Conservation (phyloP, 2,888 invertebrate genomes). For the Blastobasis lacticolella region DNA sequence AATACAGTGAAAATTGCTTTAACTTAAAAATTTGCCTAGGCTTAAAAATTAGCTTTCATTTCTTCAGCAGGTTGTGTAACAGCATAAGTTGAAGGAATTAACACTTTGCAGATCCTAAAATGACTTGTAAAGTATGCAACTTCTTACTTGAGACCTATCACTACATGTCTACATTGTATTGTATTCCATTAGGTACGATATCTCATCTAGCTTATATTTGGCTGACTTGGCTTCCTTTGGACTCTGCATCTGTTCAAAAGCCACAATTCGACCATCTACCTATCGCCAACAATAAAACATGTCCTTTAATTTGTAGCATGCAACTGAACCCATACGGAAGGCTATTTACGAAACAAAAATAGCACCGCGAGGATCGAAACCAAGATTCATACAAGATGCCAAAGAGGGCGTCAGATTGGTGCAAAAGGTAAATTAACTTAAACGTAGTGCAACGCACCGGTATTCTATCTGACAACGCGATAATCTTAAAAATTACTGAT, state of each 20-base stretch:
- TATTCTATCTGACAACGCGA: background rate
- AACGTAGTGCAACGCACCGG: background rate
- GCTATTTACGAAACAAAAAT: slow-evolving; percentile 46
- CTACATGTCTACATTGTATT: too few species aligned
- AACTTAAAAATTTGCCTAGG: too few species aligned
- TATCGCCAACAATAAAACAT: too few species aligned
- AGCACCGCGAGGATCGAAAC: slow-evolving; percentile 55
- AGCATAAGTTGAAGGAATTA: too few species aligned
- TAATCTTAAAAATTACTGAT: background rate
- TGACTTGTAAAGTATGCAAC: too few species aligned
- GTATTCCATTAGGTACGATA: too few species aligned
- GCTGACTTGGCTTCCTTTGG: too few species aligned
- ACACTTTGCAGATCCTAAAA: too few species aligned
- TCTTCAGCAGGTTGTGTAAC: background rate
- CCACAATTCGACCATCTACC: too few species aligned
- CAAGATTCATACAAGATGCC: slow-evolving; percentile 52
- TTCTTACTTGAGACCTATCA: too few species aligned
- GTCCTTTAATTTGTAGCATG: slow-evolving; percentile 30
- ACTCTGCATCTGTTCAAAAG: too few species aligned
- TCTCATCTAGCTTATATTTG: too few species aligned
- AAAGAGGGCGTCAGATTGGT: slow-evolving; percentile 51
- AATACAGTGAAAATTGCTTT: background rate
- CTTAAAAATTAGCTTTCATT: background rate
- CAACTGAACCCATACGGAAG: slow-evolving; percentile 43
- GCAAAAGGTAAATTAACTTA: slow-evolving; percentile 1